Base-by-base conservation (phyloP, 2,113 vertebrate genomes). In the Clarias macrocephalus region DNA sequence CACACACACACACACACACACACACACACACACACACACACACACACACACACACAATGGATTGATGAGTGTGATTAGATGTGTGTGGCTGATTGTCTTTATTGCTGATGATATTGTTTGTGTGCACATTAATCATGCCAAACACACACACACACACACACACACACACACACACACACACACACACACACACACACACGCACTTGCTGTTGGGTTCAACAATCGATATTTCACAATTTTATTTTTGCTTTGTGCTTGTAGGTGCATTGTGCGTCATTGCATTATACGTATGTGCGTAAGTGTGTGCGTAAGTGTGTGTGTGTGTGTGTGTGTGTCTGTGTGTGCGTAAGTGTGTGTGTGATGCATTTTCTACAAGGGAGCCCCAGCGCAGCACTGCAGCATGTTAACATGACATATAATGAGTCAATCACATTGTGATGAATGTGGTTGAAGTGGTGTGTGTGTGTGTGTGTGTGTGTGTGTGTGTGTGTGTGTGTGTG, bases 1-100 rank as follows among this genome's bases (percentile, higher is more conserved):
- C 79, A 62, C 79, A 81, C 79, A 65, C 18, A 80, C 56, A 33
- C n/a, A 37, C 56, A 66, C 37, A 65, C 59, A 62, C 80, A 37
- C 57, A 82, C 57, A 63, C 57, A 82, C 30, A 82, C 59, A 82
- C 60, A 82, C 60, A 82, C 37, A 82, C 33, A 68, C 81, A 65
- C 59, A 16, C 59, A 62, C 48, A 54, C n/a, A 83, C 21, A 62
- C 13, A 81, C 54, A 72, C 8, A 4, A 57, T 80, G 3, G 13
- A 33, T 48, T 54, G 30, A 73, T 54, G 30, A 73, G 68, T 62
- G 25, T 60, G 54, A 16, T 83, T 33, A 33, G 66, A 73, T 73
- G 68, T 60, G 68, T 37, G 56, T 48, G 54, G 21, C 5, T 68
- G 54, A 75, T 42, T 16, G 70, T 42, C 42, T 15, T 30, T 66